Base-by-base conservation (phyloP, 2,888 invertebrate species). In the Pelosia muscerda region DNA sequence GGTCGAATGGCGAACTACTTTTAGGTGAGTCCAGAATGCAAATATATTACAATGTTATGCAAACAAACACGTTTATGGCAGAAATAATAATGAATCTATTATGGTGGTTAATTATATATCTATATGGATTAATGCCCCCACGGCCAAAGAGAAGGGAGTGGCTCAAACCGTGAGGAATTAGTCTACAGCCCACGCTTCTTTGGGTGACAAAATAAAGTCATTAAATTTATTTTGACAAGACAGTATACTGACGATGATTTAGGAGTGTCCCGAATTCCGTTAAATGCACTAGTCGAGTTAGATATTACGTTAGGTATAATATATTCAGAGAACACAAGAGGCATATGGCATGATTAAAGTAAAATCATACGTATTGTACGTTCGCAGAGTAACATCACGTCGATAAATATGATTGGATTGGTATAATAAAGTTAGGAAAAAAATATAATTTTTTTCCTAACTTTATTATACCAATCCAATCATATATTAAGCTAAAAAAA, bases 21-120 rank as follows among this genome's bases (percentile, higher is more conserved):
- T 88, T 89, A 92, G 91, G 94, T 93, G 81, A 93, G 93, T 89
- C 75, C 76, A 81, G 83, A 86, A 86, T 90, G 83, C 84, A 88
- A 88, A 88, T 86, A 72, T 72, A 78, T 66, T 59, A 59, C 64
- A 61, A 26, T 62, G 61, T 74, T 81, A 81, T 81, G 81, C 83
- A 85, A 86, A 84, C 79, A 81, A 81, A 84, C 81, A 78, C 79
- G 81, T 84, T 84, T 72, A 71, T 75, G 54, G 70, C 69, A 72
- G 74, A 82, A 81, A 79, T 81, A 82, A 89, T 88, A 88, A 88
- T 89, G 78, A 83, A 70, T 78, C 80, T 79, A 84, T 86, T 85
- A 84, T 84, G 84, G 79, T 81, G 82, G 85, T 86, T 88, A 89
- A 90, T 89, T 81, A 82, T 83, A 84, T 82, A 85, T 86, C 81